Percentiles rank a stretch among this genome's conserved stretches.
phyloP scores from a whole-genome alignment of 1,140 invertebrate genomes.

The Bombus impatiens region DNA sequence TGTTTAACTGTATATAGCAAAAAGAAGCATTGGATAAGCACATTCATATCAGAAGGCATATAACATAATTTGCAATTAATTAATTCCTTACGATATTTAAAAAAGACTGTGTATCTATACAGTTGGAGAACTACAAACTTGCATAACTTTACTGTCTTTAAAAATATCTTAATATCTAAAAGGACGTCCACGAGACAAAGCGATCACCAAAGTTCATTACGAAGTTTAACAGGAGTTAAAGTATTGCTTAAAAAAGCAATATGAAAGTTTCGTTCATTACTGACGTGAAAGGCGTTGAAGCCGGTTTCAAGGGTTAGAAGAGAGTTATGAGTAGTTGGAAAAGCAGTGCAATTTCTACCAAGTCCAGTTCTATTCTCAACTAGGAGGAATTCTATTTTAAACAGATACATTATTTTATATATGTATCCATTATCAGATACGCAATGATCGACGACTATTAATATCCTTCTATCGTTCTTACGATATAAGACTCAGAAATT shows the following conservation, averaged over 20 bases:
- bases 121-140: neutral
- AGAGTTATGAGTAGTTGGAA: slow-evolving; percentile 41
- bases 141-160: neutral
- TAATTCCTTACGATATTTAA: neutral
- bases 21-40: no score
- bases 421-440: neutral
- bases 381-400: neutral
- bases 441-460: neutral
- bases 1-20: no score
- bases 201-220: slow-evolving; percentile 69
- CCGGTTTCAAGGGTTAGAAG: slow-evolving; percentile 4
- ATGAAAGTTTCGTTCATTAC: slow-evolving; percentile 72
- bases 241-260: slow-evolving; percentile 72
- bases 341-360: slow-evolving; percentile 57
- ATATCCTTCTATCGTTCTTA: neutral
- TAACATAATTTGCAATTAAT: no score
- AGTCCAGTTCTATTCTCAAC: slow-evolving; percentile 7
- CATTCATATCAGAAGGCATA: no score
- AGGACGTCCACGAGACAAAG: slow-evolving; percentile 60
- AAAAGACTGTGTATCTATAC: neutral
- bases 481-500: neutral
- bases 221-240: slow-evolving; percentile 58
- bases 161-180: neutral
- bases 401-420: neutral
- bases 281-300: slow-evolving; percentile 38